Conservation (phyloP, 2,888 invertebrate genomes). For the Temnothorax rugatulus region DNA sequence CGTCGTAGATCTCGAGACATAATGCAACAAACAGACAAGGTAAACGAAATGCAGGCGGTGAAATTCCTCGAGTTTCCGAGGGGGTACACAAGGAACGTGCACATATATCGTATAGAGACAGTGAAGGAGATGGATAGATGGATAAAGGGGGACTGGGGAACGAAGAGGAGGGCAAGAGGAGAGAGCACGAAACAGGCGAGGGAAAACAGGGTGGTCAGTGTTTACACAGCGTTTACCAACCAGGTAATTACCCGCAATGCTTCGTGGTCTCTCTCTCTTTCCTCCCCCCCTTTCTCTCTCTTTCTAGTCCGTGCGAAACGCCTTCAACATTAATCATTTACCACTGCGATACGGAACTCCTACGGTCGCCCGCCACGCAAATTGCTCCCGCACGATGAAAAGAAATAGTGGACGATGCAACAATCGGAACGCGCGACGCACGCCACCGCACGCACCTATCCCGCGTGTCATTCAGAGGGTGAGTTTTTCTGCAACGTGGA, state of each 20-base stretch:
- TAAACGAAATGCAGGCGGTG: conserved; percentile 46
- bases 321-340: conserved; percentile 76
- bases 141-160: conserved; percentile 21
- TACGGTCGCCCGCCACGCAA: conserved; percentile 71
- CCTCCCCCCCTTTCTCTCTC: neutral
- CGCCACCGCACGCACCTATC: neutral
- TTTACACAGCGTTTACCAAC: conserved; percentile 74
- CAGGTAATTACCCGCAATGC: conserved; percentile 73
- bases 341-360: conserved; percentile 66
- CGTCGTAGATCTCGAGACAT: conserved; percentile 6
- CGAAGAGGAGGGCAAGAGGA: neutral
- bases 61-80: conserved; percentile 43
- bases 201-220: conserved; percentile 58
- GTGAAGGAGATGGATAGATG: conserved; percentile 50
- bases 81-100: conserved; percentile 17
- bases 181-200: conserved; percentile 29
- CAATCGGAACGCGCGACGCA: neutral
- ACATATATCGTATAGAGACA: neutral
- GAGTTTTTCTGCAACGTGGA: conserved; percentile 10
- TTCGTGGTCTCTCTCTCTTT: conserved; percentile 23
- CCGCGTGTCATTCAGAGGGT: neutral
- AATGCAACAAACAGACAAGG: conserved; percentile 50
- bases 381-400: conserved; percentile 30
- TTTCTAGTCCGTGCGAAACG: conserved; percentile 61
- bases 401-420: conserved; percentile 34